Conservation (phyloP, 2,888 invertebrate species). For the Cloeon dipterum region DNA sequence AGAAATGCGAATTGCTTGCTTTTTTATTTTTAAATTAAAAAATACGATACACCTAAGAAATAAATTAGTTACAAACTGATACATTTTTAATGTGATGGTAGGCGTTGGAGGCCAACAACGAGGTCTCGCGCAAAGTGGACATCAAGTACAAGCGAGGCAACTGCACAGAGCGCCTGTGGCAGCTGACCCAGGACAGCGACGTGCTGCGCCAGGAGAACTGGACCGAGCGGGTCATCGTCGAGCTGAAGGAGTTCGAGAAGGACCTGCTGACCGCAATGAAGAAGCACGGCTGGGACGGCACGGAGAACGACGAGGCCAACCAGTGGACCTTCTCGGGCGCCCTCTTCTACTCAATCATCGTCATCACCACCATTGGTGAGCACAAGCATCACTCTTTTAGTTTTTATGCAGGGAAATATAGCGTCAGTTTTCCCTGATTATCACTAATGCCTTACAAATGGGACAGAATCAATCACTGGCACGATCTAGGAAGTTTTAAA, state of each 20-base stretch:
- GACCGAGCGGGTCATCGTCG: conserved; percentile 40
- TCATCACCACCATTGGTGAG: conserved; percentile 88
- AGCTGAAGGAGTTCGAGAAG: conserved; percentile 36
- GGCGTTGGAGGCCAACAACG: conserved; percentile 53
- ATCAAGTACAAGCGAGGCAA: conserved; percentile 46
- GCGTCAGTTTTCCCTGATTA: no score
- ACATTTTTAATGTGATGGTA: no score
- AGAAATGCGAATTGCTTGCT: no score
- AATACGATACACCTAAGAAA: no score
- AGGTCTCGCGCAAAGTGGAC: conserved; percentile 53
- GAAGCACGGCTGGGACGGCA: conserved; percentile 76
- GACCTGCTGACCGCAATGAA: conserved; percentile 63
- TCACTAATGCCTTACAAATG: no score
- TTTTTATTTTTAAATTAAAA: no score
- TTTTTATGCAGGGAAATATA: no score
- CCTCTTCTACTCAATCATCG: conserved; percentile 84
- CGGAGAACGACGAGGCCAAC: conserved; percentile 29
- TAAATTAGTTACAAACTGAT: no score
- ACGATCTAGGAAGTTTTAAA: not conserved
- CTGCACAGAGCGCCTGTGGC: conserved; percentile 59
- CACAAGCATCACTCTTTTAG: conserved; percentile 22
- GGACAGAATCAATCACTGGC: no score
- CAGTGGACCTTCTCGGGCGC: conserved; percentile 81
- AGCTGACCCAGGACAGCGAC: conserved; percentile 32
- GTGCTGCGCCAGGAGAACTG: conserved; percentile 54